Evolutionary conservation across 2,888 invertebrate genomes (phyloP), one percentile per base, ranked within the genome.

Genomic region (Ophonus ardosiacus): DNA sequence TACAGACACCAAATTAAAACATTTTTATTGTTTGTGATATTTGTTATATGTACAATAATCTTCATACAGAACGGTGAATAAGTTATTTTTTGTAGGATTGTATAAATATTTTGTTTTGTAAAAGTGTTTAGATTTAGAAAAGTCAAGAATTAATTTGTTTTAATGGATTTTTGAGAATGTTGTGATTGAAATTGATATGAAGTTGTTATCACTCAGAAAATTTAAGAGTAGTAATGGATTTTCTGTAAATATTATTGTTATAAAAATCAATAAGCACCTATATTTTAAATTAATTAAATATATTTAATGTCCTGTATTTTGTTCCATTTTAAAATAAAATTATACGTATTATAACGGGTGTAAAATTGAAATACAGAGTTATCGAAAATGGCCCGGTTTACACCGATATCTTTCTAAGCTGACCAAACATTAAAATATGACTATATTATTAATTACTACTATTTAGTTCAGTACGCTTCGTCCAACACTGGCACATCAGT

Each of bases 1-100:
- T 85, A 80, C 80, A 51, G 65, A 85, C 71, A 85, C 85, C 61
- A 85, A 85, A 85, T 85, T 85, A 85, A 84, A 84, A 84, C 79
- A 84, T 84, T 79, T 84, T 85, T 85, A 79, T 85, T 85, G 68
- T 81, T 68, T 68, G 65, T 15, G 68, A 68, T 68, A 78, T 31
- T 78, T 17, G 78, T 21, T 78, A 78, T 57, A 15, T 43, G 74
- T 21, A 74, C 7, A 71, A 21, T 51, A 51, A 43, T 74, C 43
- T 56, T 74, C 17, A 51, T 17, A 15, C 10, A 13, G 21, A 24
- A 63, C 13, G 63, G 31, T 21, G 13, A 63, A 13, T 63, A 63
- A 63, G 15, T 68, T n/a, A n/a, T 63, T 68, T 38, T 38, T 59
- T 17, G 59, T 15, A 15, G 13, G 68, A 40, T 38, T n/a, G 15